Evolutionary conservation across 2,888 invertebrate species (phyloP), one percentile per base, ranked within the genome.

Genomic region (Malacosoma neustria): DNA sequence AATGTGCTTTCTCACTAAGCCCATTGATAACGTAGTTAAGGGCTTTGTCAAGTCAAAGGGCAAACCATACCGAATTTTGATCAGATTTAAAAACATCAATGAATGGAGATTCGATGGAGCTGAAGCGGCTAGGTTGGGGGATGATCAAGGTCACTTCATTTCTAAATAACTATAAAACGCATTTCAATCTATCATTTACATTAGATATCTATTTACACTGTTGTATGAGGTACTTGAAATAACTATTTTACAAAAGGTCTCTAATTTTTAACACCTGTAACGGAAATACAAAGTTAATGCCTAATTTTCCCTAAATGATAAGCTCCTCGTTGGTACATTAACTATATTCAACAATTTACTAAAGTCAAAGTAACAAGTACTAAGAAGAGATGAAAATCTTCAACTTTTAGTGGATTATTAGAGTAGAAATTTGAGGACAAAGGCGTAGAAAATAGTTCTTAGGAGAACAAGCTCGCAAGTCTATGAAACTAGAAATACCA

Each of bases 81-180:
- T 38, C 34, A 38, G 11, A n/a, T 11, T 14, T 22, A 38, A 31
- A 56, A 59, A 61, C 57, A 59, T 59, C 59, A 54, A 54, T 58
- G 49, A 57, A 61, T 65, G 65, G 56, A 53, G 50, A 67, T 62
- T 67, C 55, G 56, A 70, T 70, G 70, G 60, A 69, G 74, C 73
- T 66, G 68, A 79, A 81, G 82, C 82, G 63, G 77, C 71, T 72
- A 75, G 72, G 72, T 65, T 70, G 69, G 69, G 22, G 70, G 66
- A 77, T 80, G 77, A 76, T 72, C 77, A 84, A 82, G 82, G 82
- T 75, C 82, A 84, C 82, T 84, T 84, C 74, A 72, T 73, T 77
- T 72, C 79, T 81, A 81, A 72, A 73, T 51, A 58, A 66, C 71
- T 75, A 76, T 72, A 68, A 70, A 68, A 72, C 62, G 66, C 59